A percentile compares a stretch with the other conserved stretches of the same genome.
These are phyloP conservation scores for Mastomys coucha DNA, from an alignment of 2,113 vertebrate genomes.

Conservation along the genomic window DNA sequence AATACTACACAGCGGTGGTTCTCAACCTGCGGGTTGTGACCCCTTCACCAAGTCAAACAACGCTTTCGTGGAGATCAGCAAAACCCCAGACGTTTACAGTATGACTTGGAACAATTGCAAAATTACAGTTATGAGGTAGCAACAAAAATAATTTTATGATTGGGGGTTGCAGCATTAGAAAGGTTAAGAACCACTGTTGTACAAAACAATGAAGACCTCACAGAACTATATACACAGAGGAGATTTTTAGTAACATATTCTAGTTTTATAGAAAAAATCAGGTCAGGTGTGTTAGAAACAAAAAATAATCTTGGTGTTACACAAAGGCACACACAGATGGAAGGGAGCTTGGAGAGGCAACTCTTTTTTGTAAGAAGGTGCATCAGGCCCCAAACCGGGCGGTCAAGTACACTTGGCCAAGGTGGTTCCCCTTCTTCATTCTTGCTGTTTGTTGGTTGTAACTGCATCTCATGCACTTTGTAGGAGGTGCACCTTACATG, in stretches of 20 bases:
- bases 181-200: background rate
- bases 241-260: background rate
- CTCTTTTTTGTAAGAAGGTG: background rate
- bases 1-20: background rate
- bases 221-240: background rate
- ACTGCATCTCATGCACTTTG: background rate
- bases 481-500: background rate
- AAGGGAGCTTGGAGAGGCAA: background rate
- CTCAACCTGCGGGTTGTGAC: background rate
- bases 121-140: background rate
- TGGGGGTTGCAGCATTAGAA: background rate
- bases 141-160: background rate
- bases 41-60: background rate
- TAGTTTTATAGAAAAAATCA: background rate
- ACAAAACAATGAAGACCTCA: background rate
- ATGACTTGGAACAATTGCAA: background rate
- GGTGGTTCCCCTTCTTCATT: too few species aligned
- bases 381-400: background rate
- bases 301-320: background rate
- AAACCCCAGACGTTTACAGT: background rate
- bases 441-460: background rate
- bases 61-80: background rate
- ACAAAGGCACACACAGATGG: background rate
- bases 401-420: background rate
- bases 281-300: background rate